These are phyloP conservation scores for Megaleporinus macrocephalus DNA, from an alignment of 2,113 vertebrate species.

Conservation along the genomic window DNA sequence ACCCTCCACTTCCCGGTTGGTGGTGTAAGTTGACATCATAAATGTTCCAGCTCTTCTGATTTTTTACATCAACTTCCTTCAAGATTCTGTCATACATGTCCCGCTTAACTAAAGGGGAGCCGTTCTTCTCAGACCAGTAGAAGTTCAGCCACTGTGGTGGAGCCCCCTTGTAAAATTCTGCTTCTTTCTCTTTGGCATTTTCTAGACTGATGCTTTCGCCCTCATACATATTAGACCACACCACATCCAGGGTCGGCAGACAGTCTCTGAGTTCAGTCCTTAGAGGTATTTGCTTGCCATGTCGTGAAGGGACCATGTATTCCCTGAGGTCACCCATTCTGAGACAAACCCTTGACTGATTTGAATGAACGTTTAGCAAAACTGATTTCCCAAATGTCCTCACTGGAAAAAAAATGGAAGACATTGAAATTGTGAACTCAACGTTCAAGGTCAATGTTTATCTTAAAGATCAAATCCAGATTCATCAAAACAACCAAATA, in stretches of 20 bases:
- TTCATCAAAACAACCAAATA: too few species aligned
- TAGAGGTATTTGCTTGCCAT: not conserved
- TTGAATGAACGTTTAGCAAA: not conserved
- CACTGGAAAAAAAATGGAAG: not conserved
- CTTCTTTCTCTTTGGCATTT: not conserved
- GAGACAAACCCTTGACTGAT: not conserved
- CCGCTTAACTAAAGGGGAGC: conserved; percentile 49
- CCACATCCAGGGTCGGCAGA: conserved; percentile 32
- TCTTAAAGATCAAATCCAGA: too few species aligned
- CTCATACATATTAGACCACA: conserved; percentile 35
- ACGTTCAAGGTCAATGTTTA: too few species aligned
- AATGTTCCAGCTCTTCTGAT: not conserved
- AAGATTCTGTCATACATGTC: not conserved
- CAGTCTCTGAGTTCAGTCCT: not conserved
- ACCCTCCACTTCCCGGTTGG: conserved; percentile 59
- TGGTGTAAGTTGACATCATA: conserved; percentile 37
- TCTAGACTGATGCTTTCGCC: fast-evolving
- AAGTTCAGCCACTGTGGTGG: conserved; percentile 64
- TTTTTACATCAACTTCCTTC: fast-evolving
- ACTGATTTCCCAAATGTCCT: not conserved
- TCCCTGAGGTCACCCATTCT: conserved; percentile 10
- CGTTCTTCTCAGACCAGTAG: conserved; percentile 40
- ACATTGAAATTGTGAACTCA: not conserved
- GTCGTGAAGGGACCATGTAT: not conserved
- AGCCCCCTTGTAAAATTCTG: conserved; percentile 57